A percentile compares a stretch with the other conserved stretches of the same genome.
Evolutionary conservation across 30 jellyfish, hydroid and myxozoan genomes (phyloP).

Genomic region (Aurelia sp.): DNA sequence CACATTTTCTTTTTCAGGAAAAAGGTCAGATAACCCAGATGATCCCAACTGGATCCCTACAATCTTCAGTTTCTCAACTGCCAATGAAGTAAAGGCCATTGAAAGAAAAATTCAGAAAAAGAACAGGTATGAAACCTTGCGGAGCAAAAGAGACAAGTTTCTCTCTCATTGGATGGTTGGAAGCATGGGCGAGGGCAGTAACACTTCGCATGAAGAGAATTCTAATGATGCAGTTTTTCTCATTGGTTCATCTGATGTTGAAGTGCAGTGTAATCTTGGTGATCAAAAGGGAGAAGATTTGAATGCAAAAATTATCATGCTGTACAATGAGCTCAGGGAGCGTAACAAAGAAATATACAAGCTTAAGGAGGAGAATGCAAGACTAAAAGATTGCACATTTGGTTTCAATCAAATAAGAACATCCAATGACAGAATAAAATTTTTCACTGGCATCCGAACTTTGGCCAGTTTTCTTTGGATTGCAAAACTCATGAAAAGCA

Average conservation of each 20-base stretch:
- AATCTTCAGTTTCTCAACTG: no score
- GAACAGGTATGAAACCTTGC: no score
- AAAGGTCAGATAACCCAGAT: no score
- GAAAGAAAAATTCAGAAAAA: no score
- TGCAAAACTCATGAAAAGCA: conserved; percentile 10
- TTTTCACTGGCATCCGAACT: conserved; percentile 43
- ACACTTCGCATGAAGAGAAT: background rate
- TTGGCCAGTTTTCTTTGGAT: conserved; percentile 3
- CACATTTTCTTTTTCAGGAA: no score
- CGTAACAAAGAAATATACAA: background rate
- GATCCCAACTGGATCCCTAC: no score
- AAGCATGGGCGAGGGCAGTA: no score
- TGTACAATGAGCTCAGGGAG: background rate
- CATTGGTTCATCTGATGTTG: background rate
- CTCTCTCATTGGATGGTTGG: no score
- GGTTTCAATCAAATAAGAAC: conserved; percentile 1
- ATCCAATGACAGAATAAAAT: conserved; percentile 30
- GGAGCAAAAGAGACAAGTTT: no score
- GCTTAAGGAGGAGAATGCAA: conserved; percentile 9
- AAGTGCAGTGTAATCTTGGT: background rate
- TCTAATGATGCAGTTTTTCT: background rate
- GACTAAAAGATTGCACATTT: conserved; percentile 12
- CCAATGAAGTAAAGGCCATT: no score
- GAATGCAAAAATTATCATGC: no score
- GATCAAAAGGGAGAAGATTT: background rate